Base-by-base conservation (phyloP, 2,888 invertebrate genomes). In the Drosophila ustulata region DNA sequence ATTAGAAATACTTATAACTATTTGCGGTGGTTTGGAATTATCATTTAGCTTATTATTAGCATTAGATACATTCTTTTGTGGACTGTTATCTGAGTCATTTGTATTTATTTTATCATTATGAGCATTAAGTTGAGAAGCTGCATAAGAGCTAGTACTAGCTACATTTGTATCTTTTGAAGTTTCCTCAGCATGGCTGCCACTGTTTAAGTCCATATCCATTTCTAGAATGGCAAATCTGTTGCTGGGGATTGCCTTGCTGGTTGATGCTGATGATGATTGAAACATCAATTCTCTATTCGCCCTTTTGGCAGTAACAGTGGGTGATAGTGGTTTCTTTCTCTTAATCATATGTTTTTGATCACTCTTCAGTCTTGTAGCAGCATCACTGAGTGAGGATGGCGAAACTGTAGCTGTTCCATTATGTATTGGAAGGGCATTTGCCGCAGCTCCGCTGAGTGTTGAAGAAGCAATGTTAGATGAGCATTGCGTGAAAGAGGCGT, bases 1-100 rank as follows among this genome's bases (percentile, higher is more conserved):
- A 37, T 61, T 28, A 5, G 9, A 37, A 4, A 52, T 37, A 46
- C 23, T 61, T 13, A 52, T 13, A 26, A 61, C 52, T 43, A 50
- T 50, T 59, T 46, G 61, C 1, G 52, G 45, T 28, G 52, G 11
- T 11, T 30, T 30, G 4, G 6, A 4, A 30, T 2, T 30, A 30
- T 7, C 7, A 2, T 30, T 7, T 6, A 30, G 6, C 4, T 30
- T 4, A 30, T 4, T 28, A 28, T 28, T 28, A 28, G 5, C 5
- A 28, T 28, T 28, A 28, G 28, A 28, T 5, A 5, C 28, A 28
- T 4, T 28, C 28, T 28, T 4, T 28, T 28, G 28, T 5, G 28
- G 5, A 5, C 45, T 46, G 45, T 26, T 26, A n/a, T 11, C 11
- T 46, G 45, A 25, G 11, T 46, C 25, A 23, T 25, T 30, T 30